Evolutionary conservation across 2,797 vertebrate species (phyloP), one percentile per base, ranked within the genome.

Genomic region (Darevskia nairensis): DNA sequence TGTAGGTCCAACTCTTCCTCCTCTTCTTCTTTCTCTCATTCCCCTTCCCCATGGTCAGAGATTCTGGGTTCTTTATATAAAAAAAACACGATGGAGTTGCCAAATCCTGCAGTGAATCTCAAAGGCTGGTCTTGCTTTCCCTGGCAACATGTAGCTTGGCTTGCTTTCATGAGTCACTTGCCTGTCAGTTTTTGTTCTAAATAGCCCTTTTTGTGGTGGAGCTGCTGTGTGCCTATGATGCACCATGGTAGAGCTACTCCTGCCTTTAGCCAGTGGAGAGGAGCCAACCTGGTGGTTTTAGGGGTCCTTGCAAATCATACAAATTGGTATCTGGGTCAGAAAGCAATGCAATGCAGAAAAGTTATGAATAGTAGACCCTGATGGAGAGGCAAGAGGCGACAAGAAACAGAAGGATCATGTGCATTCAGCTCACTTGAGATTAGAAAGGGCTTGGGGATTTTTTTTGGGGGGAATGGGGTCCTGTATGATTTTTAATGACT

Each of bases 21-120:
- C 17, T 61, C 6, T 19, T 61, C 59, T 23, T 21, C 1, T 61
- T 21, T 61, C 21, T 19, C 9, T 8, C 25, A 23, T 39, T 39
- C 11, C 25, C 25, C 2, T 3, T 3, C 11, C 11, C 15, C 13
- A 2, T 3, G 19, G n/a, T 23, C 19, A 10, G 23, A 3, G 23
- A 21, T 27, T 55, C 13, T 5, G 39, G 27, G 8, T 39, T 23
- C n/a, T 86, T 80, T 50, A 61, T 29, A 23, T n/a, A 6, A 4
- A 50, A 55, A 55, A 55, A 4, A 55, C 6, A 44, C 2, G 6
- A 11, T 32, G 15, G 46, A 17, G 8, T 8, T 8, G 61, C 80
- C 72, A 1, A 6, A 3, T 72, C 25, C 9, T 13, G 5, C 25
- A 21, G 6, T 41, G 21, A 21, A 7, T 84, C 41, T 44, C 8